Evolutionary conservation across 1,140 invertebrate species (phyloP), one percentile per base, ranked within the genome.

Genomic region (Eueides isabella): DNA sequence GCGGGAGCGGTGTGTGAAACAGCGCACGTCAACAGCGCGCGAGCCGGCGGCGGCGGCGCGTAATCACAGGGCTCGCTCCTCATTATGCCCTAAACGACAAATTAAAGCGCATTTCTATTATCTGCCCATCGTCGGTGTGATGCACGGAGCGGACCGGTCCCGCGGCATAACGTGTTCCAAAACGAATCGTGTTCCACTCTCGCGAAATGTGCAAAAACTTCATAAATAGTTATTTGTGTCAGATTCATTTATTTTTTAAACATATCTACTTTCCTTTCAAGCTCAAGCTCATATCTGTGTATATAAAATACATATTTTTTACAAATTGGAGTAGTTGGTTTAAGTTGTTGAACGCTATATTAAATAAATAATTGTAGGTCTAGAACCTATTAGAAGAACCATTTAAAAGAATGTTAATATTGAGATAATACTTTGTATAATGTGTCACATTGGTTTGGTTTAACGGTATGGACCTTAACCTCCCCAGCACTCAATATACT

Each of bases 21-120:
- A 83, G 82, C 76, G 74, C 84, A 79, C 87, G 87, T 90, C 90
- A 86, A 82, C 87, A 81, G 79, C 80, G 85, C 76, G 79, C 81
- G 81, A 61, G 85, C 80, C 80, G 83, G 83, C 87, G 87, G 88
- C 88, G 84, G 81, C 85, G 87, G 83, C 79, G 76, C 81, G 87
- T 92, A 91, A 92, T 92, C 89, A 92, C 89, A 92, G 89, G 86
- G 82, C 88, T 61, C 82, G 79, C 80, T 74, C 77, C 89, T 92
- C 88, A 92, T 92, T 92, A 92, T 91, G 87, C 88, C 85, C 87
- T 92, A 92, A 92, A 92, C 89, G 91, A 91, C 89, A 92, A 92
- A 92, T 92, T 92, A 92, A 92, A 91, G 85, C 89, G 91, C 89
- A 87, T 90, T 92, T 91, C 91, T 92, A 92, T 92, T 91, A 92